Evolutionary conservation across 2,113 vertebrate genomes (phyloP), one percentile per base, ranked within the genome.

Genomic region (Limnothrissa miodon): DNA sequence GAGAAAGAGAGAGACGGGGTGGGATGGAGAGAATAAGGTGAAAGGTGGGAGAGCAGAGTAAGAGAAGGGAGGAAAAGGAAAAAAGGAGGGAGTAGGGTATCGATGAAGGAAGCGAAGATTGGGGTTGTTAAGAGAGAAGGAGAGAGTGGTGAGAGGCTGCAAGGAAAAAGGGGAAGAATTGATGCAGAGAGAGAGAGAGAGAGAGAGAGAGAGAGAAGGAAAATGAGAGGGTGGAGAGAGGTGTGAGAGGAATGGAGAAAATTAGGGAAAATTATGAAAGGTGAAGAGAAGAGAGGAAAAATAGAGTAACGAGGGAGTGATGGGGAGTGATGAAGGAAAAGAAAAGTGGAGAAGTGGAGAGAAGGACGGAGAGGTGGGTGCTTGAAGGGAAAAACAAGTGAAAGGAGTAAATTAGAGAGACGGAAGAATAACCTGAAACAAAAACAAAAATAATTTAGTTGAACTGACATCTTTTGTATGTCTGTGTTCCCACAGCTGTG

Each of bases 401-500:
- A n/a, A 11, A 53, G 48, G 48, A 21, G 8, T 13, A 53, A 11
- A 21, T 53, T 3, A 21, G 19, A 53, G 48, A 53, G 48, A 21
- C 1, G 15, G 48, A 21, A 53, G 48, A 21, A 53, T n/a, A n/a
- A n/a, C n/a, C n/a, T n/a, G 48, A 21, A 6, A 42, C 2, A 42
- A 42, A 42, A 42, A 42, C 2, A 42, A 10, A 53, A 53, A 21
- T 1, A 17, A 53, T n/a, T n/a, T n/a, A n/a, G n/a, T n/a, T 53
- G 48, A 53, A 53, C 1, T 53, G 48, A 13, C 11, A 53, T 2
- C 29, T 3, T 36, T 11, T 70, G 29, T 85, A 80, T 87, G 70
- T 89, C 89, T 92, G 91, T 90, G 84, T 84, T 81, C 86, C 86
- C 88, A 82, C 45, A 80, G 87, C 87, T 83, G 84, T 82, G 80